Evolutionary conservation across 2,113 vertebrate species (phyloP).

Genomic region (Eleginops maclovinus): DNA sequence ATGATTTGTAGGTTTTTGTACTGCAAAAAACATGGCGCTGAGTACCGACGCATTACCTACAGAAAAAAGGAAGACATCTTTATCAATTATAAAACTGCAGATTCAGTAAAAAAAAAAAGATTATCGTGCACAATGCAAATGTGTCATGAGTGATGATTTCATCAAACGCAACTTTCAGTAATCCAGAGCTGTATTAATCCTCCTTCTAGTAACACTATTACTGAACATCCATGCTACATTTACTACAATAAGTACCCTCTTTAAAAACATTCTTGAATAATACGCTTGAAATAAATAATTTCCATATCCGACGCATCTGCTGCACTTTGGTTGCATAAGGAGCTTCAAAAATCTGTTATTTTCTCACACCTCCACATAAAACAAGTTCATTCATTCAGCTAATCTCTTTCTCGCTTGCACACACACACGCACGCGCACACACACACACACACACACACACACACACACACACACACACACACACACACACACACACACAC

Average conservation of each 20-base stretch:
- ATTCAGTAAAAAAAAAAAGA: conserved; percentile 19
- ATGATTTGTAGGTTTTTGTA: conserved; percentile 1
- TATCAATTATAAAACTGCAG: conserved; percentile 11
- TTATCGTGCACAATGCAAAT: conserved; percentile 45
- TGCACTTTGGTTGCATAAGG: conserved; percentile 74
- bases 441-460: conserved; percentile 19
- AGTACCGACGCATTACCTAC: neutral
- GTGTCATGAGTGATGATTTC: conserved; percentile 30
- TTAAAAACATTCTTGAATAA: conserved; percentile 60
- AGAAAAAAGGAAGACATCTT: conserved; percentile 46
- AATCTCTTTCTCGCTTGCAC: conserved; percentile 12
- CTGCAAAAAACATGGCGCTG: conserved; percentile 21
- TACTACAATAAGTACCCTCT: conserved; percentile 34
- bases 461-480: conserved; percentile 25
- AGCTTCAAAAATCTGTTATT: conserved; percentile 46
- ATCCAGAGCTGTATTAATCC: conserved; percentile 33
- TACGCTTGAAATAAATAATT: conserved; percentile 69
- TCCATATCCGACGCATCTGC: conserved; percentile 55
- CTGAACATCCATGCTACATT: conserved; percentile 59
- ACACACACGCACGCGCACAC: neutral
- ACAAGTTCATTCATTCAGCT: conserved; percentile 38
- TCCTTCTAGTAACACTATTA: conserved; percentile 29
- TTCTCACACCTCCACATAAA: conserved; percentile 49
- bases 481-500: conserved; percentile 18
- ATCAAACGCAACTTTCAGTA: conserved; percentile 19